These are phyloP conservation scores for Ceratina australensis DNA, from an alignment of 1,140 invertebrate genomes.

Conservation along the genomic window DNA sequence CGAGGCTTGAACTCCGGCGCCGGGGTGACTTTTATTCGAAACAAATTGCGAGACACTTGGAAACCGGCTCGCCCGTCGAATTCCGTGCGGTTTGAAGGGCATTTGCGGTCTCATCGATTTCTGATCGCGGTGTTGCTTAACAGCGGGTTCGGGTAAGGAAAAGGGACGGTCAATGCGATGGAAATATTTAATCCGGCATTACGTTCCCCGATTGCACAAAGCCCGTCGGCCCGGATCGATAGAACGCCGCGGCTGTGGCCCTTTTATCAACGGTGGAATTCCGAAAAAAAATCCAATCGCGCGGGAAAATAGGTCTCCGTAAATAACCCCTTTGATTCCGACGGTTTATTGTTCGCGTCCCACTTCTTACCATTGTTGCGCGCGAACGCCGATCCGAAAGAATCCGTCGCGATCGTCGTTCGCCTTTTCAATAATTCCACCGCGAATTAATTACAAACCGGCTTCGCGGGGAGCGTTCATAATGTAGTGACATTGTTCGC, in stretches of 20 bases:
- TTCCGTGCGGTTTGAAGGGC: not conserved
- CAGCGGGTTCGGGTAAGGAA: not conserved
- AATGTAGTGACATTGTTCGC: not conserved
- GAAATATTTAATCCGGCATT: conserved; percentile 15
- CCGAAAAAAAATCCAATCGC: not conserved
- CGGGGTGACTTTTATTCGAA: not conserved
- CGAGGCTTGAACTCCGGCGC: not conserved
- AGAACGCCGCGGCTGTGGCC: not conserved
- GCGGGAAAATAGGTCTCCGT: conserved; percentile 14
- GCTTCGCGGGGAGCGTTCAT: not conserved
- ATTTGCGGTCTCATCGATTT: conserved; percentile 4
- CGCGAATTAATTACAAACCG: not conserved
- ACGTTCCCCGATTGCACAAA: not conserved
- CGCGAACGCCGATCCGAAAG: not conserved
- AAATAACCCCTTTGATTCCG: conserved; percentile 13
- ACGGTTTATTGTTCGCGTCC: conserved; percentile 16
- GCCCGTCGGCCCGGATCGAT: not conserved
- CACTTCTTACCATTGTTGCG: conserved; percentile 18
- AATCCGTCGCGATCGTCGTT: not conserved
- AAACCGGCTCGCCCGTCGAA: not conserved
- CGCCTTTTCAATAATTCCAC: not conserved
- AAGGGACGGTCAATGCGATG: not conserved
- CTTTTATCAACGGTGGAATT: not conserved
- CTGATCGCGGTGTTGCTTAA: not conserved
- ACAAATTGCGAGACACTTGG: not conserved